Percentiles rank a stretch among this genome's conserved stretches.
Conservation (phyloP, 2,113 vertebrate genomes). For the Nycticorax nycticorax region DNA sequence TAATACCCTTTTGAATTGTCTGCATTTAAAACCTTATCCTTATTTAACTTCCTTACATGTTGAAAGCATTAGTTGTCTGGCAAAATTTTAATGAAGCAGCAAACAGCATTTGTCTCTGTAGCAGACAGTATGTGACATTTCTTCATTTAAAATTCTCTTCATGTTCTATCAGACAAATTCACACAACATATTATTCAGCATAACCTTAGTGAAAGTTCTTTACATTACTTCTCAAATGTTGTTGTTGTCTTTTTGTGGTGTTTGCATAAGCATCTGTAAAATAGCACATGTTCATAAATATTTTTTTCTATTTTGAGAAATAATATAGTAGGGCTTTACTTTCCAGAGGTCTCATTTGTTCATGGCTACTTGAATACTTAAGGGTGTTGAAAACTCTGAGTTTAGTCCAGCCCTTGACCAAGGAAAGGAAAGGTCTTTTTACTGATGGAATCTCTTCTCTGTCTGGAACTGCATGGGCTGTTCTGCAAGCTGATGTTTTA, state of each 20-base stretch:
- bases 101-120: slow-evolving; percentile 5
- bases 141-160: neutral
- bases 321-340: neutral
- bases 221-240: neutral
- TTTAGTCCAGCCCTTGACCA: neutral
- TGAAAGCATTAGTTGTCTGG: neutral
- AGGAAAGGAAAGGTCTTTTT: neutral
- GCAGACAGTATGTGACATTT: neutral
- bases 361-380: neutral
- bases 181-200: neutral
- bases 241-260: neutral
- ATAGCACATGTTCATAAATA: neutral
- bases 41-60: neutral
- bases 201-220: neutral
- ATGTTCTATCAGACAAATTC: neutral
- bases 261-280: neutral
- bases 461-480: neutral
- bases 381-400: neutral
- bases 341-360: neutral
- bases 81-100: neutral
- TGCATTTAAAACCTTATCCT: neutral
- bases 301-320: neutral
- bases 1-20: neutral
- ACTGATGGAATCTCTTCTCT: neutral
- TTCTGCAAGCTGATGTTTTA: neutral